Conservation (phyloP, 2,113 vertebrate species). For the Plotosus lineatus region DNA sequence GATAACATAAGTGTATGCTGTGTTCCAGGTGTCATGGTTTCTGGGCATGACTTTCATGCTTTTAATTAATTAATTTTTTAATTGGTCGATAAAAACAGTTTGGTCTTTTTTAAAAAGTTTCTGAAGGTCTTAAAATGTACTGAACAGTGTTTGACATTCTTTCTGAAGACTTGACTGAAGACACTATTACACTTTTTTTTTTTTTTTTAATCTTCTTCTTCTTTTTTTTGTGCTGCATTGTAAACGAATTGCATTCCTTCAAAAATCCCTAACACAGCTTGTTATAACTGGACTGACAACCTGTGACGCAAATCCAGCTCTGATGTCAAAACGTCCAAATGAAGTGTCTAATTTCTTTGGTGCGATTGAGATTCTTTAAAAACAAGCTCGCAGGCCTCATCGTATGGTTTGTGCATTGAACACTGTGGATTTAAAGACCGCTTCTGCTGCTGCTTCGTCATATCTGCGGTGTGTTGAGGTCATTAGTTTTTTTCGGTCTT, state of each 20-base stretch:
- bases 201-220: too few relatives aligned
- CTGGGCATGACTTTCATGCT: not conserved
- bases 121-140: not conserved
- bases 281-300: not conserved
- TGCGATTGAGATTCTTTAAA: conserved; percentile 5
- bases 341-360: not conserved
- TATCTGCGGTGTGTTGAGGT: not conserved
- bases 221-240: not conserved
- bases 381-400: not conserved
- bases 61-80: not conserved
- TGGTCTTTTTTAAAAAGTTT: not conserved
- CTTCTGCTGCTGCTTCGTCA: not conserved
- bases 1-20: not conserved
- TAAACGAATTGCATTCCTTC: not conserved
- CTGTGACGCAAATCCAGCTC: not conserved
- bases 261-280: not conserved
- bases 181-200: too few relatives aligned
- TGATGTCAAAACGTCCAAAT: not conserved
- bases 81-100: not conserved
- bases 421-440: not conserved
- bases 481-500: not conserved
- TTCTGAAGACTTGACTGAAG: not conserved
- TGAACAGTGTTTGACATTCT: not conserved
- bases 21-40: not conserved
- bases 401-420: not conserved